Conservation (phyloP, 2,888 invertebrate genomes). For the Pasiphila rectangulata region DNA sequence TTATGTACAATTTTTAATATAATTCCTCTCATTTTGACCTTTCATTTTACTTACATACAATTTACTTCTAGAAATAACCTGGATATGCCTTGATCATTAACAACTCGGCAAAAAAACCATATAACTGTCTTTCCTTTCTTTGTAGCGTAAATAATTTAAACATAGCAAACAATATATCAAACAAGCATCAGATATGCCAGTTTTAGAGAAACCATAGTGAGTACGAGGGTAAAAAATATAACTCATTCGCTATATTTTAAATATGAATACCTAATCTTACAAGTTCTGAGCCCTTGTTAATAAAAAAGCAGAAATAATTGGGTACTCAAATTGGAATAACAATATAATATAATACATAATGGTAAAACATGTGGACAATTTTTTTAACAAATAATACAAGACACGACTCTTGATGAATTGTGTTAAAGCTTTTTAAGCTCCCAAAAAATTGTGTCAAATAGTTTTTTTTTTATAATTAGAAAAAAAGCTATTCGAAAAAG, state of each 20-base stretch:
- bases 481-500: neutral
- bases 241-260: slow-evolving; percentile 40
- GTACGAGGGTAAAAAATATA: slow-evolving; percentile 70
- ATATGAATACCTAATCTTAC: slow-evolving; percentile 19
- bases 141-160: slow-evolving; percentile 40
- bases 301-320: neutral
- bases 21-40: slow-evolving; percentile 80
- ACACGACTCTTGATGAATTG: too few species aligned
- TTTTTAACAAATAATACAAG: too few species aligned
- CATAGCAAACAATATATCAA: slow-evolving; percentile 61
- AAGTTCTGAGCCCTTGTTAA: slow-evolving; percentile 24
- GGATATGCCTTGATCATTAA: slow-evolving; percentile 64
- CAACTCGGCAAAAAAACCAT: slow-evolving; percentile 34
- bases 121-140: neutral
- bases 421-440: too few species aligned
- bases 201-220: slow-evolving; percentile 33
- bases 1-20: slow-evolving; percentile 73
- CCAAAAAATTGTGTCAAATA: too few species aligned
- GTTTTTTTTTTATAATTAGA: too few species aligned
- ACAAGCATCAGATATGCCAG: slow-evolving; percentile 36
- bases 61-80: slow-evolving; percentile 53
- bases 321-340: too few species aligned
- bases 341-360: too few species aligned
- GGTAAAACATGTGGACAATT: too few species aligned
- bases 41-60: slow-evolving; percentile 69